Conservation (phyloP, 2,888 invertebrate genomes). For the Xiphydria camelus region DNA sequence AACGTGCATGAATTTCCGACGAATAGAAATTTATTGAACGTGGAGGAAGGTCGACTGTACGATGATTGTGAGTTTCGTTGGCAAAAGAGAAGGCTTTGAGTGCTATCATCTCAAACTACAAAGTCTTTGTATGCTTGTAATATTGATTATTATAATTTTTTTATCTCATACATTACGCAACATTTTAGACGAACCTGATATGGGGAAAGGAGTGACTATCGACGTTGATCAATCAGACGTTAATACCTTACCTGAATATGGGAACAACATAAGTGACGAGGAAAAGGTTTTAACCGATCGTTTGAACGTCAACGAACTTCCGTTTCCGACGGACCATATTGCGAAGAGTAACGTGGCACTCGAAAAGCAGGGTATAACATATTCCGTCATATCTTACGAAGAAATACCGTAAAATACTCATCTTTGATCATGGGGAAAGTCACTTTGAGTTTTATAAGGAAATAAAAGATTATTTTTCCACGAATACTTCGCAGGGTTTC, state of each 20-base stretch:
- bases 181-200: constrained; percentile 1
- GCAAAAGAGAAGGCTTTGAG: too few relatives aligned
- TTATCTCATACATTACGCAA: neutral
- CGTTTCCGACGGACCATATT: too few relatives aligned
- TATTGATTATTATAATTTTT: constrained; percentile 7
- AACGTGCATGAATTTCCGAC: constrained; percentile 40
- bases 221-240: constrained; percentile 6
- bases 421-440: too few relatives aligned
- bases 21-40: constrained; percentile 47
- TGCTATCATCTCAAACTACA: neutral
- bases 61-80: constrained; percentile 27
- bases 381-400: too few relatives aligned
- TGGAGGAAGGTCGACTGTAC: constrained; percentile 32
- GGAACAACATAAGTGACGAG: constrained; percentile 13
- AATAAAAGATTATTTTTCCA: too few relatives aligned
- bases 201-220: constrained; percentile 10
- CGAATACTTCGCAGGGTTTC: too few relatives aligned
- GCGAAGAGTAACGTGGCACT: too few relatives aligned
- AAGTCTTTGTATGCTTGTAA: too few relatives aligned
- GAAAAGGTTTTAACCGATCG: constrained; percentile 11
- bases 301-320: too few relatives aligned
- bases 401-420: too few relatives aligned
- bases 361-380: too few relatives aligned
- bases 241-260: constrained; percentile 20
- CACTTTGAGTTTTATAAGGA: too few relatives aligned